phyloP scores from a whole-genome alignment of 2,888 invertebrate species.

The Crossocerus cetratus region DNA sequence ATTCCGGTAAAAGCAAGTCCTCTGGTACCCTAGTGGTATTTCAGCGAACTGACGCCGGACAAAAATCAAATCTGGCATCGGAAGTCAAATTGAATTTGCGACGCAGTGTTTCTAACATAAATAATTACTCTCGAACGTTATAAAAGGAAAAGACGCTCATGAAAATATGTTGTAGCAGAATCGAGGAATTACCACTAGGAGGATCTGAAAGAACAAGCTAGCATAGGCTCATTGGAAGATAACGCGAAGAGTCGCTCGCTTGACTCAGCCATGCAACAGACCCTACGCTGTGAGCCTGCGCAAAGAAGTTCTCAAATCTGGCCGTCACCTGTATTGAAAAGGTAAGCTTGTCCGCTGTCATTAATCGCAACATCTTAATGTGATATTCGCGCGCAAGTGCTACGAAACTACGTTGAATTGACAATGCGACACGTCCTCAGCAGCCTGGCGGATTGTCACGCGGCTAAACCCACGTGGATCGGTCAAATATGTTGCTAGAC shows the following conservation, averaged over 20 bases:
- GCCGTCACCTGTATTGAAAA: constrained; percentile 80
- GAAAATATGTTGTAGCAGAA: too few relatives aligned
- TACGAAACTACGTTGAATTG: constrained; percentile 37
- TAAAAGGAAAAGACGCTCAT: too few relatives aligned
- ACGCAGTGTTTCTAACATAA: too few relatives aligned
- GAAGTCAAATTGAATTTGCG: constrained; percentile 37
- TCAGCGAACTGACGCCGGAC: constrained; percentile 53
- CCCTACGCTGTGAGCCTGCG: constrained; percentile 74
- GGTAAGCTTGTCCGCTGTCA: constrained; percentile 76
- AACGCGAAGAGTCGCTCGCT: constrained; percentile 18
- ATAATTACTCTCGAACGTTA: too few relatives aligned
- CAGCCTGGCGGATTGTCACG: constrained; percentile 62
- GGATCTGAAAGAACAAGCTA: too few relatives aligned
- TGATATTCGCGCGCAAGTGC: constrained; percentile 45
- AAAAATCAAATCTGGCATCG: constrained; percentile 59
- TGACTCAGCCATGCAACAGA: constrained; percentile 54
- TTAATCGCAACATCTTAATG: constrained; percentile 48
- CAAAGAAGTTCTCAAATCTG: constrained; percentile 77
- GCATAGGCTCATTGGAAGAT: too few relatives aligned
- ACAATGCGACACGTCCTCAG: constrained; percentile 21
- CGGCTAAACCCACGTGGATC: constrained; percentile 39
- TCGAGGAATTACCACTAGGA: too few relatives aligned
- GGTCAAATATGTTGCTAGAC: constrained; percentile 61
- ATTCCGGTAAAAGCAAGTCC: too few relatives aligned
- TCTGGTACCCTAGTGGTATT: constrained; percentile 47